These are phyloP conservation scores for Anas bahamensis DNA, from an alignment of 2,797 vertebrate species.

Conservation along the genomic window DNA sequence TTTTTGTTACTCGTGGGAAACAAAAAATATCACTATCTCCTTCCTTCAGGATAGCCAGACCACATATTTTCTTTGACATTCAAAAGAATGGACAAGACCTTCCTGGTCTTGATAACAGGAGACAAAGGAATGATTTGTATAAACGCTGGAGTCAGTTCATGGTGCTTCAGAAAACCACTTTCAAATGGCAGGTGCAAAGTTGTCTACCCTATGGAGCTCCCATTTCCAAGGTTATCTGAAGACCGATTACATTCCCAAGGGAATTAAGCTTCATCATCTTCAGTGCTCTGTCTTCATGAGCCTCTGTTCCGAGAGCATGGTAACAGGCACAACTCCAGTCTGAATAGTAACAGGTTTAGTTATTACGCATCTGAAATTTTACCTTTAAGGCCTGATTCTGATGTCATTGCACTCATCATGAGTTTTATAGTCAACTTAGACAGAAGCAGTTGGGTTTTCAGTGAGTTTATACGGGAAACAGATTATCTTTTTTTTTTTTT, in stretches of 20 bases:
- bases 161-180: background rate
- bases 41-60: background rate
- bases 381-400: background rate
- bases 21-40: background rate
- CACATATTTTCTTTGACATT: background rate
- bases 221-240: background rate
- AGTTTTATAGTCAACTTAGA: background rate
- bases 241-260: background rate
- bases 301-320: background rate
- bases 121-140: background rate
- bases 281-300: background rate
- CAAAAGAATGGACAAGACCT: background rate
- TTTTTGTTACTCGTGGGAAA: background rate
- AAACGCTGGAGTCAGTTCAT: background rate
- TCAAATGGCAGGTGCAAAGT: background rate
- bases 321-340: background rate
- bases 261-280: background rate
- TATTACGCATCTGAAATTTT: background rate
- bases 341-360: background rate
- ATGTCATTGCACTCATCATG: background rate
- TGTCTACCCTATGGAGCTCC: fast-evolving
- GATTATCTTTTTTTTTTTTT: background rate
- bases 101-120: background rate
- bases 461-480: background rate
- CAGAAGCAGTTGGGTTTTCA: background rate